A percentile compares a stretch with the other conserved stretches of the same genome.
These are phyloP conservation scores for Microtus ochrogaster DNA, from an alignment of 2,113 vertebrate species.

Conservation along the genomic window DNA sequence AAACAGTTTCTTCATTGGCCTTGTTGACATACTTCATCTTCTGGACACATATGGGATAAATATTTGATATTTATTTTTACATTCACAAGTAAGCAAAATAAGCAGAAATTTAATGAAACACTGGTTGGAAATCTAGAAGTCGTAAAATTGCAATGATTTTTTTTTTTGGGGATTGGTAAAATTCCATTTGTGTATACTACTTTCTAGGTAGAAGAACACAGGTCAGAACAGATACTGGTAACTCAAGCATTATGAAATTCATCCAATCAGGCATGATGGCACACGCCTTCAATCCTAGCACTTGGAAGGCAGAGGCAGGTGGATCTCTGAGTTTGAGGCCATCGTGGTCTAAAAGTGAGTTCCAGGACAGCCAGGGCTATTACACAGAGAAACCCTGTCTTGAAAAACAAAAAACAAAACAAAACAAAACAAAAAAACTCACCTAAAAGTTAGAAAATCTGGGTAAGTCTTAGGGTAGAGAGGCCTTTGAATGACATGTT, in stretches of 20 bases:
- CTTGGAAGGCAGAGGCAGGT: too few relatives aligned
- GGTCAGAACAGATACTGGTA: background rate
- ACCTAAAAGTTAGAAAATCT: background rate
- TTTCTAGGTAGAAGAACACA: background rate
- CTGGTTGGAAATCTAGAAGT: background rate
- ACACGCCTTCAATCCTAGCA: too few relatives aligned
- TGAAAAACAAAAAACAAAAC: too few relatives aligned
- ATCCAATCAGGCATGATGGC: background rate
- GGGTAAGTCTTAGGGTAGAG: background rate
- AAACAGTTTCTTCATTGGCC: background rate
- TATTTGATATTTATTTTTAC: background rate
- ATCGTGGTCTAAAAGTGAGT: too few relatives aligned
- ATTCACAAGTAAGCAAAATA: background rate
- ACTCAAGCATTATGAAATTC: background rate
- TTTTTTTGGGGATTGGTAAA: background rate
- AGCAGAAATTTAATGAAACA: background rate
- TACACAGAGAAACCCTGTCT: too few relatives aligned
- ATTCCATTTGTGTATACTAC: background rate
- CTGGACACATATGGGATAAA: background rate
- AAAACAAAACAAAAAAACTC: background rate
- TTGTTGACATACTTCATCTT: background rate
- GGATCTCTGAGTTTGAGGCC: too few relatives aligned
- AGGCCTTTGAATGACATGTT: background rate
- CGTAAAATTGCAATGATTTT: background rate
- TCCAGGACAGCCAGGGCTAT: too few relatives aligned